Conservation (phyloP, 2,113 vertebrate genomes). For the Lampris incognitus region DNA sequence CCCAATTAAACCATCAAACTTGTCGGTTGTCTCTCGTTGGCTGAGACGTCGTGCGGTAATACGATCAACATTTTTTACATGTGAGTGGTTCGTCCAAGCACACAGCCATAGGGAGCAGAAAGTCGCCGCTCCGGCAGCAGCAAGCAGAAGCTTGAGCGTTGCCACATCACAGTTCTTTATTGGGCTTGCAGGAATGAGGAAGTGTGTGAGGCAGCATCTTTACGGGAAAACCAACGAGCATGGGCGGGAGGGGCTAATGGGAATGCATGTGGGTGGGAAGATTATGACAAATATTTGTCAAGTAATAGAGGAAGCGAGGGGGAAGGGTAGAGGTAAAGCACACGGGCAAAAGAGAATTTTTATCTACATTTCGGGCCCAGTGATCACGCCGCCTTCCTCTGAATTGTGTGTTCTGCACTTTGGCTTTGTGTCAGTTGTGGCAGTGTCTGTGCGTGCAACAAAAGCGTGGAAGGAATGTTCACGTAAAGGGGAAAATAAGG, state of each 20-base stretch:
- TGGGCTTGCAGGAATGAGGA: slow-evolving; percentile 78
- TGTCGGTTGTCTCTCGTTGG: not conserved
- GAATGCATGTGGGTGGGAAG: slow-evolving; percentile 60
- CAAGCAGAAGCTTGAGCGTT: slow-evolving; percentile 64
- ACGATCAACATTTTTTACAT: not conserved
- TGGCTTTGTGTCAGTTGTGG: slow-evolving; percentile 7
- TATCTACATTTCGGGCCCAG: slow-evolving; percentile 49
- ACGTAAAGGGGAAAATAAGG: slow-evolving; percentile 9
- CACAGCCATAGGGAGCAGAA: not conserved
- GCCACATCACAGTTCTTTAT: slow-evolving; percentile 74
- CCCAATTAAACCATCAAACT: not conserved
- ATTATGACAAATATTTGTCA: slow-evolving; percentile 75
- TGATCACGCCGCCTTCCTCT: slow-evolving; percentile 43
- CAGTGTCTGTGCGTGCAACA: slow-evolving; percentile 42
- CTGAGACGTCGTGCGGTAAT: not conserved
- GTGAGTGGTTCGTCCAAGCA: not conserved
- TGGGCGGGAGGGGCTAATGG: slow-evolving; percentile 64
- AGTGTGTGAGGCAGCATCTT: slow-evolving; percentile 72
- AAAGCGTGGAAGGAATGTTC: slow-evolving; percentile 43
- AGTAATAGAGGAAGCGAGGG: slow-evolving; percentile 58
- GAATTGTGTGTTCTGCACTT: slow-evolving; percentile 9
- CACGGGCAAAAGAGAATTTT: slow-evolving; percentile 55
- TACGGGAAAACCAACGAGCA: slow-evolving; percentile 71
- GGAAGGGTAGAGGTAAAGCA: slow-evolving; percentile 42
- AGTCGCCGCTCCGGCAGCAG: slow-evolving; percentile 1